phyloP scores from a whole-genome alignment of 1,140 invertebrate species.

The Lepidurus packardi region DNA sequence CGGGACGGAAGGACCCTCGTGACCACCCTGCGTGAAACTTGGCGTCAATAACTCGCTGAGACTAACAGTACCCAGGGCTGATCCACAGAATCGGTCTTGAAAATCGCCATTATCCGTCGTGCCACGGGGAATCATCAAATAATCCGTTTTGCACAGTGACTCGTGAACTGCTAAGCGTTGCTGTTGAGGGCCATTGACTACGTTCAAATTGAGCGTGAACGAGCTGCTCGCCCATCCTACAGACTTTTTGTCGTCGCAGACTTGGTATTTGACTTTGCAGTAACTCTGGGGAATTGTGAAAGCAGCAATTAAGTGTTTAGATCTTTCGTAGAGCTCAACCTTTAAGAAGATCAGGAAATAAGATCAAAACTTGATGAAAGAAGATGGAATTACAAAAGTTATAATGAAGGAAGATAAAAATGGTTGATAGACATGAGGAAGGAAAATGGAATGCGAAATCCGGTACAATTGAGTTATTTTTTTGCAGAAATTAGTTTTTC shows the following conservation, averaged over 20 bases:
- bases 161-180: background rate
- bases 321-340: no score
- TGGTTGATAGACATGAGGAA: background rate
- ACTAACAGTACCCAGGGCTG: background rate
- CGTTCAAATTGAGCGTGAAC: background rate
- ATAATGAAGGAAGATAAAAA: background rate
- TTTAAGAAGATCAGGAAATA: no score
- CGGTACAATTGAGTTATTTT: constrained; percentile 20
- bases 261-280: background rate
- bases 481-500: background rate
- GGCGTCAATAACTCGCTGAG: background rate
- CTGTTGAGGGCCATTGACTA: background rate
- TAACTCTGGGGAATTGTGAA: background rate
- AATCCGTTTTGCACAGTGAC: background rate
- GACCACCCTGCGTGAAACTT: background rate
- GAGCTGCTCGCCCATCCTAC: constrained; percentile 6
- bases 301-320: no score
- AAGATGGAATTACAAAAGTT: background rate
- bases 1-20: background rate
- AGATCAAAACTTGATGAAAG: no score
- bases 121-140: background rate
- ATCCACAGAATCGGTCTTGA: constrained; percentile 6
- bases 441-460: background rate
- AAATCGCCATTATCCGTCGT: constrained; percentile 9
- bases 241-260: background rate